Percentiles rank a stretch among this genome's conserved stretches.
Evolutionary conservation across 1,140 invertebrate genomes (phyloP).

Genomic region (Dendroctonus valens): DNA sequence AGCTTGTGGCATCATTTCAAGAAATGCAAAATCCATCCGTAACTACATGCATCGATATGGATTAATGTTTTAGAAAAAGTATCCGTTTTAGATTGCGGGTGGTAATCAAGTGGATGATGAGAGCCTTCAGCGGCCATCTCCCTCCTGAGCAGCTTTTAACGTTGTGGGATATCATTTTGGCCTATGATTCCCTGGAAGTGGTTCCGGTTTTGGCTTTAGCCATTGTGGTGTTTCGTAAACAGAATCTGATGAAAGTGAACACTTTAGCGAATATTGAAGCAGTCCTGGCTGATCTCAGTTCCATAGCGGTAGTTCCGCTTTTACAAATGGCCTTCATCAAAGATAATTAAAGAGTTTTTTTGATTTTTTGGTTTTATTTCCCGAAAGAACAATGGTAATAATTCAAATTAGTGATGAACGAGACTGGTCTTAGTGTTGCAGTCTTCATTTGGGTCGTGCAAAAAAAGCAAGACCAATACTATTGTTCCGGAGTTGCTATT

Average conservation of each 20-base stretch:
- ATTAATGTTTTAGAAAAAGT: not conserved
- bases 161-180: slow-evolving; percentile 87
- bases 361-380: not conserved
- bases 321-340: slow-evolving; percentile 68
- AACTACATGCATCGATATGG: slow-evolving; percentile 51
- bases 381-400: not conserved
- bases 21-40: slow-evolving; percentile 87
- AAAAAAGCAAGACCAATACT: too few species aligned
- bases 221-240: slow-evolving; percentile 88
- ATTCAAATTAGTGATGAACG: not conserved
- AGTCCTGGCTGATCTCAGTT: slow-evolving; percentile 86
- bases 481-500: too few species aligned
- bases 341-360: slow-evolving; percentile 43
- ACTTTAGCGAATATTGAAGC: slow-evolving; percentile 84
- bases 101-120: slow-evolving; percentile 94
- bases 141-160: slow-evolving; percentile 87
- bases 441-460: too few species aligned
- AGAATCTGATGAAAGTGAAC: slow-evolving; percentile 87
- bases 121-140: slow-evolving; percentile 90
- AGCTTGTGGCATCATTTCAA: slow-evolving; percentile 88
- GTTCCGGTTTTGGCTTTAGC: slow-evolving; percentile 82
- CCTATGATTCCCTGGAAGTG: slow-evolving; percentile 88
- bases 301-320: slow-evolving; percentile 82
- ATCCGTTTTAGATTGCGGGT: slow-evolving; percentile 69
- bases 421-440: not conserved